A percentile compares a stretch with the other conserved stretches of the same genome.
phyloP scores from a whole-genome alignment of 2,797 vertebrate species.

The Enoplosus armatus region DNA sequence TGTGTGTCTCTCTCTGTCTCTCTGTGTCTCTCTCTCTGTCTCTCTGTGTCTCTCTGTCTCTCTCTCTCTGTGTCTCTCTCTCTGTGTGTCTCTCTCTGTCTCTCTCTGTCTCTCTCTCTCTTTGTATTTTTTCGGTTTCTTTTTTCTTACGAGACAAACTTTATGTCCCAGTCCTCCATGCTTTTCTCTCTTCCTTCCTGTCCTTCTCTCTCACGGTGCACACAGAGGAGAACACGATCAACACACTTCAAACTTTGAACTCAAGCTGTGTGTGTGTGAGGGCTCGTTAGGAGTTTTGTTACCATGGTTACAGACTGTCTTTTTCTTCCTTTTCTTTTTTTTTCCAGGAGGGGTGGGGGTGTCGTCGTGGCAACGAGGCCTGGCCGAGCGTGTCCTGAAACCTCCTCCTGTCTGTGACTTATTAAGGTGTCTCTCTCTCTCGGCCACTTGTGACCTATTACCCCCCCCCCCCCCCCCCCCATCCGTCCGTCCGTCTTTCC shows the following conservation, averaged over 20 bases:
- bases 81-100: too few species aligned
- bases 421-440: constrained; percentile 55
- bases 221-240: too few species aligned
- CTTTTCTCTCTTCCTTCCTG: neutral
- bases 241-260: constrained; percentile 7
- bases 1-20: too few species aligned
- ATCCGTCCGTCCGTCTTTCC: neutral
- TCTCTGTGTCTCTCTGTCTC: too few species aligned
- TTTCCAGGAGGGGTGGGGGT: neutral
- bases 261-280: neutral
- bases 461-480: constrained; percentile 13
- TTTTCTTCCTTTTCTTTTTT: neutral
- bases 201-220: neutral
- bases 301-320: constrained; percentile 36
- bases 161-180: neutral
- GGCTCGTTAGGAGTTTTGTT: constrained; percentile 28
- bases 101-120: constrained; percentile 12
- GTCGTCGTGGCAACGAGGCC: constrained; percentile 60
- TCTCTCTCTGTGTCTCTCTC: too few species aligned
- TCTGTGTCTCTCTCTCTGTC: too few species aligned
- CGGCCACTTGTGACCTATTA: constrained; percentile 12
- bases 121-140: neutral
- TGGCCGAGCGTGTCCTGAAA: constrained; percentile 44
- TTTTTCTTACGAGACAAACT: neutral
- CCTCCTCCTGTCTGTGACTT: constrained; percentile 46